Evolutionary conservation across 1,140 invertebrate species (phyloP), one percentile per base, ranked within the genome.

Genomic region (Tetraneura akinire): DNA sequence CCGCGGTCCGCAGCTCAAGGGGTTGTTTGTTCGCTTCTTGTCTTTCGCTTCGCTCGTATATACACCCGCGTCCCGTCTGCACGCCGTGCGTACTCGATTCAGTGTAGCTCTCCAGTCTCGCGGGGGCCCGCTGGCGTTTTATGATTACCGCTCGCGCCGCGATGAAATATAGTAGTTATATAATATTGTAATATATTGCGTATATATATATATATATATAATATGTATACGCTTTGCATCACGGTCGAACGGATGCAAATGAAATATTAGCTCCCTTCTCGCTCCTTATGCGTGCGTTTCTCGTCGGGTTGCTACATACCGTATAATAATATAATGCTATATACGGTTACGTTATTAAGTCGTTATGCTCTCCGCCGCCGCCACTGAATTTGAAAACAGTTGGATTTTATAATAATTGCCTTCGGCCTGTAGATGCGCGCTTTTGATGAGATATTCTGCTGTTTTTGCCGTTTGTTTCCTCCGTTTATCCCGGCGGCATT

Each of bases 191-290:
- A n/a, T n/a, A n/a, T n/a, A n/a, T n/a, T n/a, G n/a, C n/a, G n/a
- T n/a, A n/a, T n/a, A n/a, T n/a, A n/a, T n/a, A n/a, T n/a, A n/a
- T n/a, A n/a, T n/a, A n/a, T n/a, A n/a, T n/a, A n/a, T n/a, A n/a
- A n/a, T n/a, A n/a, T 29, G 18, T 49, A 49, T 37, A 37, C 32
- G 32, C 32, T 37, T 37, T 37, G 32, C 32, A 37, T 37, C 66
- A 55, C 73, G 73, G 51, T 57, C 26, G 73, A 76, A 60, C 73
- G 32, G 55, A 76, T 45, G 73, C 73, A 60, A 76, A 76, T 60
- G 73, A 76, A 76, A 76, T 60, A 60, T 76, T 57, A 76, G 45
- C 73, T 23, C 32, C 53, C 47, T 14, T 21, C 32, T 37, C 21
- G 32, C 64, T 11, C 21, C 13, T 18, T 5, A 3, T 0, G 29